Percentiles rank a stretch among this genome's conserved stretches.
Conservation (phyloP, 2,797 vertebrate genomes). For the Austrolebias charrua region DNA sequence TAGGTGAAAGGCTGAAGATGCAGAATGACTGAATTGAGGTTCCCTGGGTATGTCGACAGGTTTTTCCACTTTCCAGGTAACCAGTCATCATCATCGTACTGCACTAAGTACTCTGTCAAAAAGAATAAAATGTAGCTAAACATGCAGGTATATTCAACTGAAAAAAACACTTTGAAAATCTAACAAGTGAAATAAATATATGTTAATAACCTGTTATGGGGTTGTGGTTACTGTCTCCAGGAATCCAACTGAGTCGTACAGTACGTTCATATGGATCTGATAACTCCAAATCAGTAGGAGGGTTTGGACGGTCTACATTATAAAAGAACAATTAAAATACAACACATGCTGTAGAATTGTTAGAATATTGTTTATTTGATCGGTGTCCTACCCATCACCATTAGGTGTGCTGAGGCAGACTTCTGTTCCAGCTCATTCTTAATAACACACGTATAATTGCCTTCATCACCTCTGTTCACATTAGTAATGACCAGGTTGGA, state of each 20-base stretch:
- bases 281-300: constrained; percentile 88
- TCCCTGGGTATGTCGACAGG: constrained; percentile 90
- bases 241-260: constrained; percentile 89
- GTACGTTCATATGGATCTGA: constrained; percentile 91
- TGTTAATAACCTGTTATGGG: constrained; percentile 86
- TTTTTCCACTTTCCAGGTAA: constrained; percentile 90
- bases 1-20: constrained; percentile 90
- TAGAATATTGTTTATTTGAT: constrained; percentile 2
- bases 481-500: constrained; percentile 89
- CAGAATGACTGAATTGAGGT: constrained; percentile 88
- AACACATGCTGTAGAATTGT: neutral
- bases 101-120: constrained; percentile 87
- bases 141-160: neutral
- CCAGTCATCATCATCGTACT: constrained; percentile 93
- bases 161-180: neutral
- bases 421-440: constrained; percentile 93
- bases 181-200: neutral
- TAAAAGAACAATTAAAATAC: constrained; percentile 14
- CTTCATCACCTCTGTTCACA: constrained; percentile 88
- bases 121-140: neutral
- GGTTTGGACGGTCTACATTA: constrained; percentile 86
- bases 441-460: constrained; percentile 89
- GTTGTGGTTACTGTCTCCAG: constrained; percentile 91
- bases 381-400: constrained; percentile 86
- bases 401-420: constrained; percentile 88